phyloP scores from a whole-genome alignment of 2,113 vertebrate genomes.

The Vombatus ursinus region DNA sequence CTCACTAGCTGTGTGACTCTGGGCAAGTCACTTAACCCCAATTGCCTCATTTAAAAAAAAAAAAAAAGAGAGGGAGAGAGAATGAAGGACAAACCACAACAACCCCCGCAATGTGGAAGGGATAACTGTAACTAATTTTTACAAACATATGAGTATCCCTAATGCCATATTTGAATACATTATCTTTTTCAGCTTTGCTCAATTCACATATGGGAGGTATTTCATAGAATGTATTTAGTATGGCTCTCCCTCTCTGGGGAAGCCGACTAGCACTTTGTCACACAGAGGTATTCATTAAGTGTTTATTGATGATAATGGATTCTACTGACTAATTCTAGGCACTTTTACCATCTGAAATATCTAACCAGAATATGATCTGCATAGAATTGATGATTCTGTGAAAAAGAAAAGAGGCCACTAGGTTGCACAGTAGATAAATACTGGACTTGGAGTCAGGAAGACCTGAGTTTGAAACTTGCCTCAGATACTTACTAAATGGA shows the following conservation, averaged over 20 bases:
- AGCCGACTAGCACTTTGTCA: not conserved
- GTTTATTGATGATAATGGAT: not conserved
- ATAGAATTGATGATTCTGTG: constrained; percentile 4
- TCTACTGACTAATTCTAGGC: not conserved
- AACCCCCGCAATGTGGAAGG: too few species aligned
- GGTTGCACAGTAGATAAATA: not conserved
- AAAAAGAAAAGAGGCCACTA: not conserved
- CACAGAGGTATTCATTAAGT: not conserved
- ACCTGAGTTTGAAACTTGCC: not conserved
- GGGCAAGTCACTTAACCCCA: too few species aligned
- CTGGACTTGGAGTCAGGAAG: not conserved
- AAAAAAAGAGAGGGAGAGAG: too few species aligned
- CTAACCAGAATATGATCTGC: constrained; percentile 3
- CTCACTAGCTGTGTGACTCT: too few species aligned
- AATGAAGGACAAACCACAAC: too few species aligned
- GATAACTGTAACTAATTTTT: too few species aligned
- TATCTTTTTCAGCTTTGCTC: not conserved
- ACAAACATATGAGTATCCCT: not conserved
- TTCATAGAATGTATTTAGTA: not conserved
- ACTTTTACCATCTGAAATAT: constrained; percentile 38
- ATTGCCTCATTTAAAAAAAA: too few species aligned
- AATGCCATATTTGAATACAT: not conserved
- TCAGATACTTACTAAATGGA: not conserved
- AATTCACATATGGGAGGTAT: not conserved
- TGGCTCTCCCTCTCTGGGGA: not conserved